Evolutionary conservation across 2,888 invertebrate genomes (phyloP), one percentile per base, ranked within the genome.

Genomic region (Gari tellinella): DNA sequence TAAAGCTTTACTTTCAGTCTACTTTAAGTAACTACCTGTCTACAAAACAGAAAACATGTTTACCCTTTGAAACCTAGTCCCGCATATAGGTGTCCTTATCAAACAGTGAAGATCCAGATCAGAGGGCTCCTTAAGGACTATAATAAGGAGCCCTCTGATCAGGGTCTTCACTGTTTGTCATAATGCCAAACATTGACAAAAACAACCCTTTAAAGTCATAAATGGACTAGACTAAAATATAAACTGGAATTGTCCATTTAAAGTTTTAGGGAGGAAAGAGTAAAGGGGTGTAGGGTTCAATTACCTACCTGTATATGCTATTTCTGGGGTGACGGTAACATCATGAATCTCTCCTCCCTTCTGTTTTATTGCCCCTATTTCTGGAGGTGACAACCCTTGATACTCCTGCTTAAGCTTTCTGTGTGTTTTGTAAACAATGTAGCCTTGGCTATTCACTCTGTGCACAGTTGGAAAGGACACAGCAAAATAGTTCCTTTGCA

Each of bases 391-490:
- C 48, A 82, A 58, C 0, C 80, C 86, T 12, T 53, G 48, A 48
- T 70, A 88, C 46, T 89, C 84, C n/a, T 76, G 56, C 53, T 87
- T 88, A 43, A 89, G 73, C 21, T 73, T 73, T 53, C 83, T 85
- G 7, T 69, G 48, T 15, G 70, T 58, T 45, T 82, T 81, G 77
- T 90, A 90, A 12, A 89, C 23, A n/a, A 90, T 81, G 64, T 89
- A 90, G 14, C 90, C 90, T 57, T 89, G 89, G 63, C 90, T 90
- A 12, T 65, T 66, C 4, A 90, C 86, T 7, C 88, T 57, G 66
- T 90, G 90, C 17, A 82, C 70, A 7, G 90, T 90, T 2, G 84
- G 83, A 65, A 90, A 90, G 8, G 89, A 76, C 17, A 72, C 66
- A 40, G 86, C 81, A 65, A 66, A 69, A 55, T 84, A 81, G 8